Conservation (phyloP, 2,888 invertebrate species). For the Pachymerium ferrugineum region DNA sequence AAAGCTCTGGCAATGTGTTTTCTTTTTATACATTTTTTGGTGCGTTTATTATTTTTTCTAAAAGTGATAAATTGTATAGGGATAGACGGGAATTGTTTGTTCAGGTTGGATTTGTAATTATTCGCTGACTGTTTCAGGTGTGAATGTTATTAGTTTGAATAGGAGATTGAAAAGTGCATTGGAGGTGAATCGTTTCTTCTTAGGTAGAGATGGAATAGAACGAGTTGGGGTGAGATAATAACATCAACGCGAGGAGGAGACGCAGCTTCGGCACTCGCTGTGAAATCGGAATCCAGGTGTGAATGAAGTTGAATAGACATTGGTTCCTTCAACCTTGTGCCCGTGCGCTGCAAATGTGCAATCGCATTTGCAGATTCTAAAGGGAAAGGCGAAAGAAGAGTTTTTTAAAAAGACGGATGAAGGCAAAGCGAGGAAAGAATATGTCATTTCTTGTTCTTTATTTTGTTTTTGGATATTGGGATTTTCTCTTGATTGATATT, state of each 20-base stretch:
- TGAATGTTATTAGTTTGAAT: conserved; percentile 16
- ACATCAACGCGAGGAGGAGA: conserved; percentile 6
- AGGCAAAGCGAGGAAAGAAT: neutral
- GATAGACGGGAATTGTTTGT: neutral
- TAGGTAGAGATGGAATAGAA: neutral
- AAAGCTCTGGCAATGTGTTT: conserved; percentile 10
- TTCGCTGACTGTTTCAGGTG: conserved; percentile 13
- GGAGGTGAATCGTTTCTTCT: neutral
- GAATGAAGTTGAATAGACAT: conserved; percentile 23
- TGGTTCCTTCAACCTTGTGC: conserved; percentile 8
- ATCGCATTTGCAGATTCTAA: conserved; percentile 21
- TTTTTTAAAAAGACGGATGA: neutral
- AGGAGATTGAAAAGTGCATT: conserved; percentile 6
- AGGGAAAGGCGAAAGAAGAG: neutral
- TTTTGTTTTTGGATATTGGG: too few species aligned
- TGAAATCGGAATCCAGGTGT: conserved; percentile 29
- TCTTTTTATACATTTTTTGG: neutral
- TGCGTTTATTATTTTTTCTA: conserved; percentile 5
- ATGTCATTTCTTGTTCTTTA: neutral
- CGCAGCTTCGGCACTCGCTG: conserved; percentile 25
- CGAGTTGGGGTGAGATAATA: conserved; percentile 7
- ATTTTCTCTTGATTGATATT: too few species aligned
- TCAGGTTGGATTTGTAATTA: neutral
- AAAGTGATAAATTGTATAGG: conserved; percentile 4
- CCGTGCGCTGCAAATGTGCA: conserved; percentile 16